A percentile compares a stretch with the other conserved stretches of the same genome.
These are phyloP conservation scores for Ametastegia equiseti DNA, from an alignment of 2,888 invertebrate genomes.

Conservation along the genomic window DNA sequence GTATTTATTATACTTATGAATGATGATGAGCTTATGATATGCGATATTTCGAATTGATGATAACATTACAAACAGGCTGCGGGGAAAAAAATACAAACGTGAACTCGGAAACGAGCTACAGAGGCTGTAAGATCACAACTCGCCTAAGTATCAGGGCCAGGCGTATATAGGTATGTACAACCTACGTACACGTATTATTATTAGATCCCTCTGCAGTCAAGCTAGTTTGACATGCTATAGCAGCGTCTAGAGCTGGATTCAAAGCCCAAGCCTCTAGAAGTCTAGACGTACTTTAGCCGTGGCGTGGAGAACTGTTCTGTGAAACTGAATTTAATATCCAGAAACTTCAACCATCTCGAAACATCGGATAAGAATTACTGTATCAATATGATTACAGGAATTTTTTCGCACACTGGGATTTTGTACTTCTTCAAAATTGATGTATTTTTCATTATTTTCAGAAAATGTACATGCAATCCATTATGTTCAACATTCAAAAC, in stretches of 20 bases:
- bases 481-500: too few relatives aligned
- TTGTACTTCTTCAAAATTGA: not conserved
- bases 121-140: not conserved
- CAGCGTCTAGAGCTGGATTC: constrained; percentile 28
- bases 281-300: constrained; percentile 7
- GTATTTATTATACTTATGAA: not conserved
- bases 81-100: not conserved
- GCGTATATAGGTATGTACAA: not conserved
- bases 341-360: not conserved
- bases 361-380: not conserved
- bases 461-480: not conserved
- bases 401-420: not conserved
- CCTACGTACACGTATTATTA: constrained; percentile 37
- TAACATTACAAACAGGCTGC: not conserved
- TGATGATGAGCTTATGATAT: constrained; percentile 13
- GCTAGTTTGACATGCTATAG: constrained; percentile 36
- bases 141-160: not conserved
- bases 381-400: not conserved
- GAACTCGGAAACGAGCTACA: constrained; percentile 13
- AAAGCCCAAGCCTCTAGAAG: constrained; percentile 15
- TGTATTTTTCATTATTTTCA: not conserved
- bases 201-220: constrained; percentile 33
- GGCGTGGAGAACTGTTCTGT: not conserved
- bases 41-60: constrained; percentile 22
- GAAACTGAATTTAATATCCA: not conserved